A percentile compares a stretch with the other conserved stretches of the same genome.
Conservation (phyloP, 1,140 invertebrate genomes). For the Pseudomyrmex cubaensis region DNA sequence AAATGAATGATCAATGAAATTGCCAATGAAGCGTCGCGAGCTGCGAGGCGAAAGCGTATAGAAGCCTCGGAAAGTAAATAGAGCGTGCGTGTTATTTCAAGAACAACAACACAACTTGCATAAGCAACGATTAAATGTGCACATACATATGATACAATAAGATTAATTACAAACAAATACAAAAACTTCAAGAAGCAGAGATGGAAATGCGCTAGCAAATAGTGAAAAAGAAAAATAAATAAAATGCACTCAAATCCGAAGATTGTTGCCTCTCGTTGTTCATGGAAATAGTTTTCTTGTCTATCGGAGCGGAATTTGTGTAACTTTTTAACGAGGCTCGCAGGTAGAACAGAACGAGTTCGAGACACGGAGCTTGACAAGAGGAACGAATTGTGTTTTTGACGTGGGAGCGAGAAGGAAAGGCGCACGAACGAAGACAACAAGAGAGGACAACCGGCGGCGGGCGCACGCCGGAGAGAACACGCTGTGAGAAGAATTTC, state of each 20-base stretch:
- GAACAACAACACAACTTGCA: too few relatives aligned
- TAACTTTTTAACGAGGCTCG: conserved; percentile 48
- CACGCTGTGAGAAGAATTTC: conserved; percentile 27
- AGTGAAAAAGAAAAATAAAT: not conserved
- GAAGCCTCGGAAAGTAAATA: not conserved
- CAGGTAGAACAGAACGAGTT: conserved; percentile 47
- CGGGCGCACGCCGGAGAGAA: not conserved
- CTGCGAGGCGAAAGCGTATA: not conserved
- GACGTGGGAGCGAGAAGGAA: conserved; percentile 36
- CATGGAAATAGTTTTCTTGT: not conserved
- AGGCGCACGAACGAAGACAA: not conserved
- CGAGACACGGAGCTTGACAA: conserved; percentile 26
- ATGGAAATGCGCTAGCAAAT: not conserved
- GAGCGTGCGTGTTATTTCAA: not conserved
- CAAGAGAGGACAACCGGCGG: not conserved
- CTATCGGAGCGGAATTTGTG: not conserved
- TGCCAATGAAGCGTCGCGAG: not conserved
- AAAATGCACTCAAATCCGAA: not conserved
- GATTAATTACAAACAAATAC: too few relatives aligned
- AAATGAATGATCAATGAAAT: conserved; percentile 12
- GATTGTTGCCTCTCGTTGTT: not conserved
- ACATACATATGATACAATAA: too few relatives aligned
- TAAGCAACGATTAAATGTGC: too few relatives aligned
- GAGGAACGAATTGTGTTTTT: conserved; percentile 57
- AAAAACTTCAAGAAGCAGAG: not conserved